These are phyloP conservation scores for Halcyon badia DNA, from an alignment of 2,797 vertebrate species.

Conservation along the genomic window DNA sequence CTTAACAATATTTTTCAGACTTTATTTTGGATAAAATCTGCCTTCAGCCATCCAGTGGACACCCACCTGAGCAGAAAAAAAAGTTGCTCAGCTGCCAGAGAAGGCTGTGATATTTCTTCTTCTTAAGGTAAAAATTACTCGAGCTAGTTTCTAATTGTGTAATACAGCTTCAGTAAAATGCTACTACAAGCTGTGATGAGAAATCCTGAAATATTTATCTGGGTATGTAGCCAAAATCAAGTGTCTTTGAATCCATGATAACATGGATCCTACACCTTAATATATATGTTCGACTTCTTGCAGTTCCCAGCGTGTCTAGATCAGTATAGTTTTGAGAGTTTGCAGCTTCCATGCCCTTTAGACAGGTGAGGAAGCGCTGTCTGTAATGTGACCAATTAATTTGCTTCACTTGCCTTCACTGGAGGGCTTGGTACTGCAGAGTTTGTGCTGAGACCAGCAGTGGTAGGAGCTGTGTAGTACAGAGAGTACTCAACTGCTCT, in stretches of 20 bases:
- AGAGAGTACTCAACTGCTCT: background rate
- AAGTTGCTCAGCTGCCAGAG: background rate
- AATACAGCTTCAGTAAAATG: background rate
- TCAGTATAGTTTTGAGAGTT: background rate
- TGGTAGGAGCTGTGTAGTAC: background rate
- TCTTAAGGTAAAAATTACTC: background rate
- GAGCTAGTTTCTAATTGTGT: background rate
- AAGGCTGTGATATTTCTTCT: background rate
- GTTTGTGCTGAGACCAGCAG: background rate
- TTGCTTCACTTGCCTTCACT: background rate
- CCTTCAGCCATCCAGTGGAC: background rate
- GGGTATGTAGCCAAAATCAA: background rate
- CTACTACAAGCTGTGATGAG: background rate
- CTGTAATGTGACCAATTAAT: rapidly evolving
- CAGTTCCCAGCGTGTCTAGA: background rate
- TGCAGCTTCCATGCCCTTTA: background rate
- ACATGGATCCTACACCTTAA: background rate
- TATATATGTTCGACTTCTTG: background rate
- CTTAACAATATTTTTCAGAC: background rate
- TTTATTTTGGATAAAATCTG: background rate
- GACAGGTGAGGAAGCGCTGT: background rate
- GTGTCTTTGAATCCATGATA: background rate
- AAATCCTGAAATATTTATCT: background rate
- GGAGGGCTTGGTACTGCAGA: background rate
- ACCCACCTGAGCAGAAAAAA: background rate